phyloP scores from a whole-genome alignment of 92 coral and sea anemone species.

The Porites cylindrica region DNA sequence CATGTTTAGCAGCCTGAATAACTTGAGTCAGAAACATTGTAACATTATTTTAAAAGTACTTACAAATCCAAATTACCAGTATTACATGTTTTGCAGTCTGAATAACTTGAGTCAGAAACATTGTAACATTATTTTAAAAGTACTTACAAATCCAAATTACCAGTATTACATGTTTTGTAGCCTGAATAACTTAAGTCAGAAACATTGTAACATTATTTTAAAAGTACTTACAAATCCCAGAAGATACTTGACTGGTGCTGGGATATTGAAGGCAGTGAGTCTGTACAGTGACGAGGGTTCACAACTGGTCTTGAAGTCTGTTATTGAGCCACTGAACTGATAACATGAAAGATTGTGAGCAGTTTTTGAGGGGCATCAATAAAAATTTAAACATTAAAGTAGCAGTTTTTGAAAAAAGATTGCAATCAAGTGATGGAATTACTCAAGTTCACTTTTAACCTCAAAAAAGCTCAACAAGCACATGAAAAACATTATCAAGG shows the following conservation, averaged over 20 bases:
- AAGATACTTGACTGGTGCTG: constrained; percentile 76
- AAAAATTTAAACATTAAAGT: no score
- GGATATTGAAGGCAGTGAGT: constrained; percentile 76
- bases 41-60: constrained; percentile 23
- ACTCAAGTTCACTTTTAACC: no score
- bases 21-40: background rate
- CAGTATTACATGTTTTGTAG: no score
- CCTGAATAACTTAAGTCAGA: background rate
- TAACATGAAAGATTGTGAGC: background rate
- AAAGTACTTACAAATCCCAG: constrained; percentile 74
- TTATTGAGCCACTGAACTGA: constrained; percentile 74
- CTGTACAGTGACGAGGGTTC: constrained; percentile 69
- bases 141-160: constrained; percentile 70
- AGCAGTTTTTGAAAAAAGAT: no score
- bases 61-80: constrained; percentile 57
- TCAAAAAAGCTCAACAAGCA: no score
- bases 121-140: background rate
- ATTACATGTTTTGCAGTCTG: no score
- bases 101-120: background rate
- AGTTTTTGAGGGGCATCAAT: no score
- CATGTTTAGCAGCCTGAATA: no score
- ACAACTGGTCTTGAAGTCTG: constrained; percentile 71
- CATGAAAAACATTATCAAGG: no score
- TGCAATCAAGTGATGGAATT: no score
- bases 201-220: background rate